A percentile compares a stretch with the other conserved stretches of the same genome.
phyloP scores from a whole-genome alignment of 2,113 vertebrate species.

The Tiliqua scincoides region DNA sequence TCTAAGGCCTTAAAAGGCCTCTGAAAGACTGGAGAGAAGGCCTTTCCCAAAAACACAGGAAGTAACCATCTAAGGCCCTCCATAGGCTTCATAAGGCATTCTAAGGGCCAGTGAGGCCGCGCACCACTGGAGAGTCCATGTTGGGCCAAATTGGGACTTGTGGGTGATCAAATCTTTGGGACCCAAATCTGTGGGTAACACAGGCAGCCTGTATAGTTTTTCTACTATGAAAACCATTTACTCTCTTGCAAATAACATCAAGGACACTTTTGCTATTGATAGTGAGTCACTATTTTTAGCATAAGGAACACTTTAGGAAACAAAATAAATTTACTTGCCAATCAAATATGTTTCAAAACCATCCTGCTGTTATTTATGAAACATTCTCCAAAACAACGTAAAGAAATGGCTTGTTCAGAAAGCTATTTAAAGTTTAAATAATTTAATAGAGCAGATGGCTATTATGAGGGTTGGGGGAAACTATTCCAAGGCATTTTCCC shows the following conservation, averaged over 20 bases:
- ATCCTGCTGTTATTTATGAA: slow-evolving; percentile 21
- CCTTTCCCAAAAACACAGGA: too few species aligned
- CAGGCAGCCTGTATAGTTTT: too few species aligned
- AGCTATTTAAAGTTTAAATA: slow-evolving; percentile 20
- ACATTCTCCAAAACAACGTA: background rate
- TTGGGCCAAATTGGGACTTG: too few species aligned
- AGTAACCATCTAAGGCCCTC: too few species aligned
- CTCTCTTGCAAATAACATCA: background rate
- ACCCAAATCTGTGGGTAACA: too few species aligned
- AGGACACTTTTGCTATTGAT: background rate
- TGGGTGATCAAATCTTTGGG: too few species aligned
- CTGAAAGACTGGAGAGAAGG: too few species aligned
- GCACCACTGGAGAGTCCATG: too few species aligned
- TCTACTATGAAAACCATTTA: background rate
- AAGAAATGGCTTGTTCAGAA: slow-evolving; percentile 7
- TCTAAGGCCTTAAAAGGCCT: too few species aligned
- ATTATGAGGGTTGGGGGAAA: background rate
- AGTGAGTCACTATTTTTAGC: background rate
- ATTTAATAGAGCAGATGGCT: slow-evolving; percentile 13
- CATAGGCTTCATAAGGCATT: too few species aligned
- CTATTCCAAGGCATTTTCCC: background rate
- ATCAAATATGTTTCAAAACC: background rate
- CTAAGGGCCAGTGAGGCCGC: too few species aligned
- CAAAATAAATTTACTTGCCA: slow-evolving; percentile 1
- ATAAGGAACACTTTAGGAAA: background rate